Percentiles rank a stretch among this genome's conserved stretches.
Evolutionary conservation across 2,888 invertebrate species (phyloP).

Genomic region (Orthosia cruda): DNA sequence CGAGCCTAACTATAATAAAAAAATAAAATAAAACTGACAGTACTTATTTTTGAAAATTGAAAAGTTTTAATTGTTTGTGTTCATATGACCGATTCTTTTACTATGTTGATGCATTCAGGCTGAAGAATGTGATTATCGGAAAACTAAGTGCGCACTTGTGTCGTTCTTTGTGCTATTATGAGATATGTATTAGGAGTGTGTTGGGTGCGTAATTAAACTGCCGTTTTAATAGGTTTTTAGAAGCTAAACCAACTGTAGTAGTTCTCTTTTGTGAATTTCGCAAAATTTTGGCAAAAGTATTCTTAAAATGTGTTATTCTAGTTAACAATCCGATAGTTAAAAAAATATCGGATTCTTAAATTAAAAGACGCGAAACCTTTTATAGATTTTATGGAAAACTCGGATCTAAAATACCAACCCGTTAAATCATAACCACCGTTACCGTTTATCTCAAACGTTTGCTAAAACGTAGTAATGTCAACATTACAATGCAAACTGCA

Average conservation of each 20-base stretch:
- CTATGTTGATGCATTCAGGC: background rate
- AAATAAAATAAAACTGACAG: too few relatives aligned
- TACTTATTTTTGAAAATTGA: too few relatives aligned
- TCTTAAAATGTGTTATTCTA: too few relatives aligned
- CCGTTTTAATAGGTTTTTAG: background rate
- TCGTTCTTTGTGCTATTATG: background rate
- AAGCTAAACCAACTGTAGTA: background rate
- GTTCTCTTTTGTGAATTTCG: too few relatives aligned
- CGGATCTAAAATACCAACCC: background rate
- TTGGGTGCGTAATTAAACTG: background rate
- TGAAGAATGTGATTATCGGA: background rate
- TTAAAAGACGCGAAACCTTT: too few relatives aligned
- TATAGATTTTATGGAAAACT: background rate
- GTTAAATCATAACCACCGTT: constrained; percentile 41
- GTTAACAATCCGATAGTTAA: too few relatives aligned
- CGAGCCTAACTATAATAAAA: too few relatives aligned
- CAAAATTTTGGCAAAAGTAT: background rate
- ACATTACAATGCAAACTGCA: constrained; percentile 88
- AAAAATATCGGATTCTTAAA: background rate
- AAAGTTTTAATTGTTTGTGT: too few relatives aligned
- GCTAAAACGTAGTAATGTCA: constrained; percentile 68
- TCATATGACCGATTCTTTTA: background rate
- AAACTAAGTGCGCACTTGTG: background rate
- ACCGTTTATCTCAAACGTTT: constrained; percentile 53
- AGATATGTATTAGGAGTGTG: background rate